Percentiles rank a stretch among this genome's conserved stretches.
These are phyloP conservation scores for Thereva nobilitata DNA, from an alignment of 2,888 invertebrate genomes.

Conservation along the genomic window DNA sequence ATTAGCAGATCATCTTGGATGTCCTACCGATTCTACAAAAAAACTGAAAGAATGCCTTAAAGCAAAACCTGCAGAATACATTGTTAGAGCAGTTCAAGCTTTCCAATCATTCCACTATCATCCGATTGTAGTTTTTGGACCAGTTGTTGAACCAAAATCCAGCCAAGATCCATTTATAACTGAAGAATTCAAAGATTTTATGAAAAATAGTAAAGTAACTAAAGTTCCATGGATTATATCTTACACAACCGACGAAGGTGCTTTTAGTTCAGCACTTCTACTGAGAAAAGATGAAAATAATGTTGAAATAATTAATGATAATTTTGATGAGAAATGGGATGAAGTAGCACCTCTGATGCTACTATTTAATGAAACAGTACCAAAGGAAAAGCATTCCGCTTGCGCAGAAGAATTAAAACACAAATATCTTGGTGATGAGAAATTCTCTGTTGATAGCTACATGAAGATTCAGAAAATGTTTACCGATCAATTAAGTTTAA, in stretches of 20 bases:
- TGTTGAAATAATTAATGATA: too few relatives aligned
- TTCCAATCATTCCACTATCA: constrained; percentile 60
- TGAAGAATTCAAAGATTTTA: constrained; percentile 65
- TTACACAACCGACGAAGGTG: constrained; percentile 69
- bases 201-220: constrained; percentile 63
- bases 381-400: too few relatives aligned
- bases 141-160: constrained; percentile 63
- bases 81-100: constrained; percentile 59
- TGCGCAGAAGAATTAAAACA: too few relatives aligned
- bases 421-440: too few relatives aligned
- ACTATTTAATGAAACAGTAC: constrained; percentile 63
- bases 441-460: too few relatives aligned
- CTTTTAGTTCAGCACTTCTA: constrained; percentile 60
- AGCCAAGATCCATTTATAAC: constrained; percentile 65
- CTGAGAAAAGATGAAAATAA: constrained; percentile 44
- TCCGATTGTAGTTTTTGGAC: constrained; percentile 70
- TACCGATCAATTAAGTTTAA: too few relatives aligned
- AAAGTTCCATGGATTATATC: constrained; percentile 70
- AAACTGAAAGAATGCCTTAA: constrained; percentile 61
- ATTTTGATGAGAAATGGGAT: constrained; percentile 37
- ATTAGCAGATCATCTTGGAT: constrained; percentile 57
- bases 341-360: constrained; percentile 65
- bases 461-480: too few relatives aligned
- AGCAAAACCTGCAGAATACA: constrained; percentile 63
- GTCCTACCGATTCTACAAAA: neutral